Percentiles rank a stretch among this genome's conserved stretches.
phyloP scores from a whole-genome alignment of 2,113 vertebrate genomes.

The Cheirogaleus medius region DNA sequence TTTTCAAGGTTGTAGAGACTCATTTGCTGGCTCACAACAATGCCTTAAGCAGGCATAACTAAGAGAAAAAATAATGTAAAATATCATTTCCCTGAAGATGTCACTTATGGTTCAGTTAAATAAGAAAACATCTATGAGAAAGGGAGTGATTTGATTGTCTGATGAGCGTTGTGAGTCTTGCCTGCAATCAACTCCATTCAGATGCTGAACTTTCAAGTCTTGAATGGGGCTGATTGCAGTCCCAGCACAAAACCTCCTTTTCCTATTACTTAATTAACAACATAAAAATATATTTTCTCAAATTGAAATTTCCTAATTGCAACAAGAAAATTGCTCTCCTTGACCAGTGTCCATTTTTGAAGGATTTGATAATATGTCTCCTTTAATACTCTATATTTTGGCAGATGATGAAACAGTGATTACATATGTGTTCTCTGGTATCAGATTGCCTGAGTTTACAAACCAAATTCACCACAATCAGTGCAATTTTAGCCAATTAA shows the following conservation, averaged over 20 bases:
- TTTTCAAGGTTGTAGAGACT: constrained; percentile 19
- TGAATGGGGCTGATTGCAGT: constrained; percentile 66
- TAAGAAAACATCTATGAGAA: constrained; percentile 49
- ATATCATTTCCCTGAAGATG: constrained; percentile 49
- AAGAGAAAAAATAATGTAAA: background rate
- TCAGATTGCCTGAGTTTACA: background rate
- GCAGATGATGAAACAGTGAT: background rate
- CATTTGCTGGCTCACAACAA: constrained; percentile 46
- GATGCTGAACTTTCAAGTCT: constrained; percentile 12
- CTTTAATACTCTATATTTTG: constrained; percentile 38
- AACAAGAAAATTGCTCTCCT: constrained; percentile 10
- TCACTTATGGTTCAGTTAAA: constrained; percentile 47
- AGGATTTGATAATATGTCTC: constrained; percentile 22
- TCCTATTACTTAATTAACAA: constrained; percentile 56
- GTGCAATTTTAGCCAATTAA: background rate
- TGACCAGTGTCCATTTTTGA: constrained; percentile 58
- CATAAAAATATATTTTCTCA: constrained; percentile 53
- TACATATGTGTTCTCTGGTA: background rate
- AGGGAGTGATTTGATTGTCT: constrained; percentile 63
- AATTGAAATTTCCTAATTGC: constrained; percentile 23
- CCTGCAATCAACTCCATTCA: constrained; percentile 69
- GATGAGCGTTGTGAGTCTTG: constrained; percentile 43
- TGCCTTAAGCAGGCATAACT: background rate
- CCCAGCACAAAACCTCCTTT: constrained; percentile 27
- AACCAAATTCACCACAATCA: background rate